A percentile compares a stretch with the other conserved stretches of the same genome.
phyloP scores from a whole-genome alignment of 1,140 invertebrate genomes.

The Himalopsyche phryganea region DNA sequence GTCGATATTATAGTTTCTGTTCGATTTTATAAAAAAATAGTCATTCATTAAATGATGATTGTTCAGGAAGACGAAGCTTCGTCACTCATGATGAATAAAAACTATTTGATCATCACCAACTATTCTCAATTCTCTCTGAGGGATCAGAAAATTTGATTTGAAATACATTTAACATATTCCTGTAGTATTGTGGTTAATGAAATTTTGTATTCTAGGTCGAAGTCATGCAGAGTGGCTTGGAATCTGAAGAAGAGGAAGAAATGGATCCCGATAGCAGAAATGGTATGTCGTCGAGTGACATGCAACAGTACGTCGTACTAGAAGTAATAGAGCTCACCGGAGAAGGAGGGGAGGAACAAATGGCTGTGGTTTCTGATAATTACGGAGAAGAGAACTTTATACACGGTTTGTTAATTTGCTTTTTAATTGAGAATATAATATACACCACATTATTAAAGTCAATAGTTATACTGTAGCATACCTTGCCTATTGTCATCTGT shows the following conservation, averaged over 20 bases:
- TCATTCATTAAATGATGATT: too few relatives aligned
- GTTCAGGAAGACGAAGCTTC: too few relatives aligned
- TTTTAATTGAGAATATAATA: neutral
- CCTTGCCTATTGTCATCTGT: neutral
- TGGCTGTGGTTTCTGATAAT: constrained; percentile 1
- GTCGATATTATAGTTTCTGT: too few relatives aligned
- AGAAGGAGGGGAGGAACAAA: constrained; percentile 11
- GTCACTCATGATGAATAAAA: too few relatives aligned
- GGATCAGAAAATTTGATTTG: too few relatives aligned
- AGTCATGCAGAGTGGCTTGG: constrained; percentile 40
- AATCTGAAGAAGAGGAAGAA: constrained; percentile 49
- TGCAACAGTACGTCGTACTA: constrained; percentile 76
- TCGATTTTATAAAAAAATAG: too few relatives aligned
- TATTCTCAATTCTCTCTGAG: too few relatives aligned
- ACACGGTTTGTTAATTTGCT: neutral
- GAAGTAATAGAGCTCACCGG: constrained; percentile 69
- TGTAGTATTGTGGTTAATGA: too few relatives aligned
- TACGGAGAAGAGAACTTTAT: neutral
- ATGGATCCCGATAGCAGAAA: constrained; percentile 35
- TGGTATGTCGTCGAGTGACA: constrained; percentile 64
- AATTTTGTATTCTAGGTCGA: constrained; percentile 4
- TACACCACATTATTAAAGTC: neutral
- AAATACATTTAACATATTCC: too few relatives aligned
- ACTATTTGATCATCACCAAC: too few relatives aligned
- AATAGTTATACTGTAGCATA: neutral